A percentile compares a stretch with the other conserved stretches of the same genome.
phyloP scores from a whole-genome alignment of 1,140 invertebrate genomes.

The Temnothorax curvispinosus region DNA sequence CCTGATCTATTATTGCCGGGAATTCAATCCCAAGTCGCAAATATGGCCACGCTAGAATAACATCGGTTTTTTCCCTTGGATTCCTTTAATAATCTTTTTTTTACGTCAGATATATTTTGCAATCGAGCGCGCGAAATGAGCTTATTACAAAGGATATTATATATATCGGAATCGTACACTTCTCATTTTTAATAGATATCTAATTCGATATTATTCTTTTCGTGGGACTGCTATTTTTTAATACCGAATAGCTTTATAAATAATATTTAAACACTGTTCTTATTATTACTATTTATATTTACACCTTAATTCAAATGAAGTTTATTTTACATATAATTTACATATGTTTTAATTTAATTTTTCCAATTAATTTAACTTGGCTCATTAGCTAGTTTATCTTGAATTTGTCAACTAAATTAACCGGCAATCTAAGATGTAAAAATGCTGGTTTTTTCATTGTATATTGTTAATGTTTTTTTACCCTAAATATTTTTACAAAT shows the following conservation, averaged over 20 bases:
- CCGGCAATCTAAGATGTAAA: not conserved
- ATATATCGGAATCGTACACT: not conserved
- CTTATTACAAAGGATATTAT: not conserved
- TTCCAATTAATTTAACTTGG: not conserved
- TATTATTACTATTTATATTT: not conserved
- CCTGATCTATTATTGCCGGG: conserved; percentile 40
- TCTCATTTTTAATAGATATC: not conserved
- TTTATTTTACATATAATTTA: not conserved
- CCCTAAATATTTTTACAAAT: not conserved
- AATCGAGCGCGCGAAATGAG: not conserved
- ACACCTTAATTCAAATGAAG: not conserved
- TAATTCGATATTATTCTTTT: not conserved
- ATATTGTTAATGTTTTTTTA: not conserved
- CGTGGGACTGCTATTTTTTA: not conserved
- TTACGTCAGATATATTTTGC: not conserved
- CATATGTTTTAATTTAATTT: not conserved
- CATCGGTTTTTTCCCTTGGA: not conserved
- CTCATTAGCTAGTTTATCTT: not conserved
- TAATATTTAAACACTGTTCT: not conserved
- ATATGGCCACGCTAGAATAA: conserved; percentile 16
- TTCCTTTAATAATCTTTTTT: not conserved
- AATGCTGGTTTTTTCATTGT: not conserved
- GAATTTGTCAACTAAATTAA: not conserved
- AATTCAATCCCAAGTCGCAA: conserved; percentile 41
- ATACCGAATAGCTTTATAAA: not conserved